phyloP scores from a whole-genome alignment of 2,797 vertebrate genomes.

The Spondyliosoma cantharus region DNA sequence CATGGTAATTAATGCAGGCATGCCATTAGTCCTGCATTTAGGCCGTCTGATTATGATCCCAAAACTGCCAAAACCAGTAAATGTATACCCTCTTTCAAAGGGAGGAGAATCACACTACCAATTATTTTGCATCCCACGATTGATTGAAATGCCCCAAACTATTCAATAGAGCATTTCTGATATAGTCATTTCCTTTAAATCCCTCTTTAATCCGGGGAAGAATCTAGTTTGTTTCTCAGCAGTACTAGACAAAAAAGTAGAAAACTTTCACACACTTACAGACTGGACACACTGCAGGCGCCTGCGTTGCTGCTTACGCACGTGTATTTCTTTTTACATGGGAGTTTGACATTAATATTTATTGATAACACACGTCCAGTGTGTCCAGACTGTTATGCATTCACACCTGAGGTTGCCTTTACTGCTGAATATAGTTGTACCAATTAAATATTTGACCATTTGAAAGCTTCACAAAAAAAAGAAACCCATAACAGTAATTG shows the following conservation, averaged over 20 bases:
- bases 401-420: not conserved
- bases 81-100: constrained; percentile 4
- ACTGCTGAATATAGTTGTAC: not conserved
- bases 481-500: not conserved
- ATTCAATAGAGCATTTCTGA: constrained; percentile 20
- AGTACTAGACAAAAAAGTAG: not conserved
- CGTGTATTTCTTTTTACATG: too few species aligned
- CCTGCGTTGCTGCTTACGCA: too few species aligned
- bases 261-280: too few species aligned
- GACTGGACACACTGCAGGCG: too few species aligned
- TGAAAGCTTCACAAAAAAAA: not conserved
- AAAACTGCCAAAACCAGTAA: constrained; percentile 22
- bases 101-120: constrained; percentile 12
- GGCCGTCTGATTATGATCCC: constrained; percentile 22
- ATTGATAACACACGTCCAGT: too few species aligned
- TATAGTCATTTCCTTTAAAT: constrained; percentile 18
- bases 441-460: constrained; percentile 6
- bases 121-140: constrained; percentile 17
- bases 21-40: constrained; percentile 36
- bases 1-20: constrained; percentile 46
- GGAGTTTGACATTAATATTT: too few species aligned
- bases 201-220: not conserved
- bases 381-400: not conserved
- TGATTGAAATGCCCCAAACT: constrained; percentile 19
- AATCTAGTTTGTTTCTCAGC: not conserved